Evolutionary conservation across 23 tunicate species (phyloP).

Genomic region (Oikopleura albicans): DNA sequence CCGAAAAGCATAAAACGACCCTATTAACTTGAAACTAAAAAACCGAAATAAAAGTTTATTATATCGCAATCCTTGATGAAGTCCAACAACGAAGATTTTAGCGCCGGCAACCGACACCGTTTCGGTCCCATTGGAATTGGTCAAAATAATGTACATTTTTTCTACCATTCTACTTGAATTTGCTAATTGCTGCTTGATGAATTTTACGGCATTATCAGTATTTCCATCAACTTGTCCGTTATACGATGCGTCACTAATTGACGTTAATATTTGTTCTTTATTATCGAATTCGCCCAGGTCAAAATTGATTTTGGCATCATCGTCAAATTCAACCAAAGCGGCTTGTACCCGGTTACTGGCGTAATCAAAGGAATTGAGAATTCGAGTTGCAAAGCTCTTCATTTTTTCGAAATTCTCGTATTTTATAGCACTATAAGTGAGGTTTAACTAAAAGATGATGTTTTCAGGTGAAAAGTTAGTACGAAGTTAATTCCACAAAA

Average conservation of each 20-base stretch:
- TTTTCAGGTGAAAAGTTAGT: no score
- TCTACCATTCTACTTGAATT: not conserved
- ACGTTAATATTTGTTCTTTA: not conserved
- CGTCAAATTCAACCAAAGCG: slow-evolving; percentile 37
- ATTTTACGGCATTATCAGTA: not conserved
- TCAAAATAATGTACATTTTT: not conserved
- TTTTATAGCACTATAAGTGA: slow-evolving; percentile 60
- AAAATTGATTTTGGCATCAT: not conserved
- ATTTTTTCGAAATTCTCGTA: slow-evolving; percentile 61
- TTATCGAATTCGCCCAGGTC: no score
- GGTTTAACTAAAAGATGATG: no score
- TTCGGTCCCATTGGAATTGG: not conserved
- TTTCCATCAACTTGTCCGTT: not conserved
- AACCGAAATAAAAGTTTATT: no score
- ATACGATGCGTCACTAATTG: not conserved
- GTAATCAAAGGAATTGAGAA: slow-evolving; percentile 35
- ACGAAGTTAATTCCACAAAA: no score
- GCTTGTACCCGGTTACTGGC: slow-evolving; percentile 38
- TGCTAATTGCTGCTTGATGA: not conserved
- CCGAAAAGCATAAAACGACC: no score
- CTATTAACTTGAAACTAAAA: no score
- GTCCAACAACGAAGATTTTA: slow-evolving; percentile 48
- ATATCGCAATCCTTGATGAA: not conserved
- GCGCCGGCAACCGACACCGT: slow-evolving; percentile 32
- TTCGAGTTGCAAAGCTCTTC: slow-evolving; percentile 36